Evolutionary conservation across 2,888 invertebrate species (phyloP).

Genomic region (Agelastica alni): DNA sequence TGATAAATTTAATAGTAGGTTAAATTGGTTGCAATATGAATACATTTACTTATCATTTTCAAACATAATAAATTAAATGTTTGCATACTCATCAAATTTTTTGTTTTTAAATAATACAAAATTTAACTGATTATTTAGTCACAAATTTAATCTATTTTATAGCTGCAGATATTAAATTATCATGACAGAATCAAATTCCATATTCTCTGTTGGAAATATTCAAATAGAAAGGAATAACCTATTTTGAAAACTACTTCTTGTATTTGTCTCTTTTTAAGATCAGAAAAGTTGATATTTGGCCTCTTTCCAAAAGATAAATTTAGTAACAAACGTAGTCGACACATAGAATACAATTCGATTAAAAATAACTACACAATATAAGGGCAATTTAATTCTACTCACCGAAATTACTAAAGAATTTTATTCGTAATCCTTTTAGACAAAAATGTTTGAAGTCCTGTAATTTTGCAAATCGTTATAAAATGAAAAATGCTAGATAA

Average conservation of each 20-base stretch:
- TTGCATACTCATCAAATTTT: too few relatives aligned
- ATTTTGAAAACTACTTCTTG: slow-evolving; percentile 20
- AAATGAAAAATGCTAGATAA: not conserved
- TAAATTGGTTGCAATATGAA: too few relatives aligned
- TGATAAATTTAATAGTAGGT: too few relatives aligned
- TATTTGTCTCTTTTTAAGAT: slow-evolving; percentile 17
- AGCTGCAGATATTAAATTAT: not conserved
- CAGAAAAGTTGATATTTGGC: slow-evolving; percentile 37
- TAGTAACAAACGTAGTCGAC: slow-evolving; percentile 44
- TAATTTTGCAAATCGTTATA: slow-evolving; percentile 22
- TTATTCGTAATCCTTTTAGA: slow-evolving; percentile 34
- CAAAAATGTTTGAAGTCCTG: slow-evolving; percentile 37
- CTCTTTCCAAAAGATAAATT: slow-evolving; percentile 49
- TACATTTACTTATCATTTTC: too few relatives aligned
- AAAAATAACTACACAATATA: slow-evolving; percentile 37
- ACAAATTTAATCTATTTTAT: too few relatives aligned
- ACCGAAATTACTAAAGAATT: slow-evolving; percentile 44
- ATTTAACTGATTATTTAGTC: too few relatives aligned
- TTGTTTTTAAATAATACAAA: too few relatives aligned
- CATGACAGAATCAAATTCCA: too few relatives aligned
- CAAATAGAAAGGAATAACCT: slow-evolving; percentile 11
- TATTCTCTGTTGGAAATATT: not conserved
- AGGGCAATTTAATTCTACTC: slow-evolving; percentile 39
- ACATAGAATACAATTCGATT: slow-evolving; percentile 21
- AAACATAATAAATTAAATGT: too few relatives aligned